Base-by-base conservation (phyloP, 2,797 vertebrate genomes). In the Argya squamiceps region DNA sequence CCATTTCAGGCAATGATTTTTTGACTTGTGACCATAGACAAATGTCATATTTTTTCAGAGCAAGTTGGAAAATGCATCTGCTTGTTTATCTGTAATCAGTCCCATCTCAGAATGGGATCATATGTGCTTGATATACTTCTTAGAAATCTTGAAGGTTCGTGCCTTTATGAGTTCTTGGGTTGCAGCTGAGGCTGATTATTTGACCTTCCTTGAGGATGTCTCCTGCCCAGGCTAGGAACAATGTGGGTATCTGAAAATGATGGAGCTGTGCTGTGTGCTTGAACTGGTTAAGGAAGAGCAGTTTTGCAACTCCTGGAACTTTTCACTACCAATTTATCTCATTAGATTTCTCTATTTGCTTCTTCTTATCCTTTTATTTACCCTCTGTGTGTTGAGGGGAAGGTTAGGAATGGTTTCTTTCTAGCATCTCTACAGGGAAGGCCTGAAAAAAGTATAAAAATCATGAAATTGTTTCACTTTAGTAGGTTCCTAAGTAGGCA, bases 361-460 rank as follows among this genome's bases (percentile, higher is more conserved):
- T 60, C 18, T 44, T 52, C 21, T 92, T 41, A 19, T 13, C 4
- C 6, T 21, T 26, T 34, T 53, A 22, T 30, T 34, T 2, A 9
- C 3, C 2, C 2, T n/a, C 3, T 6, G 1, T 71, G 7, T 50
- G 10, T 37, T 65, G 19, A 15, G 6, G 3, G 3, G 11, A 55
- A 43, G 5, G 10, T 68, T 55, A 21, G 55, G 41, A 56, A 22
- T 1, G 1, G 5, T 77, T 9, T 49, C 24, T 15, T 87, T 74
- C 26, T 83, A 56, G 36, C 37, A 70, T 11, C 16, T 76, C 16
- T 24, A 63, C 6, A 49, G 41, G 50, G 10, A 71, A 77, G 21
- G 32, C 36, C 36, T 74, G 19, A 52, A 80, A 70, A 84, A 78
- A 63, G 2, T 49, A 68, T 53, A 43, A 80, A 74, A 88, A 60